Conservation (phyloP, 2,797 vertebrate genomes). For the Hyperoplus immaculatus region DNA sequence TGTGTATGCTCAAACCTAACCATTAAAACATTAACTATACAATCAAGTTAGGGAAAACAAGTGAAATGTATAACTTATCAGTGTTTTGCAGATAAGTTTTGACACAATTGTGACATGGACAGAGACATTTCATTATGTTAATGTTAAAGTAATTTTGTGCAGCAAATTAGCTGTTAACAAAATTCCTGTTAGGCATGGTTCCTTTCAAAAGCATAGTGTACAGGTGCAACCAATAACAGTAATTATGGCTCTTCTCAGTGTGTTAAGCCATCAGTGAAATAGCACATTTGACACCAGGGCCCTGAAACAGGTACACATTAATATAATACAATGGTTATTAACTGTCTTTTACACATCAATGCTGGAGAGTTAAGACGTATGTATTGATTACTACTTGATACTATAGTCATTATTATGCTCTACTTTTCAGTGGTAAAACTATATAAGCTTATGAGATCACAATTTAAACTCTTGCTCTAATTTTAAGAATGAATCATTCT, state of each 20-base stretch:
- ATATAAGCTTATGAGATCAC: slow-evolving; percentile 4
- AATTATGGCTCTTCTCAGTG: neutral
- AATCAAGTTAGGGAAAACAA: neutral
- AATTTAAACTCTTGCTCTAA: neutral
- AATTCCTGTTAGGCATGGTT: neutral
- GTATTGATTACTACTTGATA: slow-evolving; percentile 23
- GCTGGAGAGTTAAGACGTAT: neutral
- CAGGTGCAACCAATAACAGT: neutral
- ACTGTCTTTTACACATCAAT: neutral
- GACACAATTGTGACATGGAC: neutral
- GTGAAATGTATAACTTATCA: neutral
- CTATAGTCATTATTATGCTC: neutral
- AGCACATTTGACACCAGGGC: neutral
- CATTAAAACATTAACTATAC: neutral
- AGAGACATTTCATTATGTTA: neutral
- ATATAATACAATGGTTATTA: neutral
- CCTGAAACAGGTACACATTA: neutral
- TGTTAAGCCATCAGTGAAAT: neutral
- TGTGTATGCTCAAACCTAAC: neutral
- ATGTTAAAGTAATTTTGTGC: neutral
- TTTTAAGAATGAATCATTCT: neutral
- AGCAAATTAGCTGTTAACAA: neutral
- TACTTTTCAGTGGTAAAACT: neutral
- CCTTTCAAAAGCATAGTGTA: neutral
- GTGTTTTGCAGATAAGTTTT: neutral